A percentile compares a stretch with the other conserved stretches of the same genome.
Conservation (phyloP, 2,888 invertebrate genomes). For the Drosophila mercatorum region DNA sequence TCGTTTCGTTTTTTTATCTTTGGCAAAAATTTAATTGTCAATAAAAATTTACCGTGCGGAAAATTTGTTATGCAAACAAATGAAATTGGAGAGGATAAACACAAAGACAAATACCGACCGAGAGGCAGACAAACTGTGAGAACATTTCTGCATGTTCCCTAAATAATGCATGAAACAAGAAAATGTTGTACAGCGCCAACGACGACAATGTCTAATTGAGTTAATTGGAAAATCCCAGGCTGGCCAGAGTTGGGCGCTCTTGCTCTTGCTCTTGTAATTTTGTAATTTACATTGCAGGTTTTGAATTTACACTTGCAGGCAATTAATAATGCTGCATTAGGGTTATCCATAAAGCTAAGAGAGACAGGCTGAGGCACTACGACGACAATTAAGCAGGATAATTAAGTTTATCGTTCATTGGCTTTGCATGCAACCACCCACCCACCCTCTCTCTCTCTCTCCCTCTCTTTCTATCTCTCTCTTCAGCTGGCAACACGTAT, state of each 20-base stretch:
- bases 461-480: not conserved
- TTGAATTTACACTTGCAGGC: conserved; percentile 81
- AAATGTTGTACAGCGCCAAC: conserved; percentile 8
- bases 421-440: conserved; percentile 49
- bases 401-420: conserved; percentile 83
- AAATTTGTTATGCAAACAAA: conserved; percentile 84
- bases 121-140: conserved; percentile 40
- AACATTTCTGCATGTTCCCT: conserved; percentile 40
- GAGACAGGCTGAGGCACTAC: conserved; percentile 19
- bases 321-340: conserved; percentile 83
- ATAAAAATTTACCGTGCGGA: conserved; percentile 84
- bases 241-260: not conserved
- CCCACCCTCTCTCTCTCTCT: conserved; percentile 4
- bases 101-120: conserved; percentile 26
- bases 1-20: conserved; percentile 25
- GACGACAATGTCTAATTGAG: conserved; percentile 60
- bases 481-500: conserved; percentile 40
- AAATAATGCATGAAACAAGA: conserved; percentile 50
- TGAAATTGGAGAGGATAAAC: conserved; percentile 60
- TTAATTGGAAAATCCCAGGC: conserved; percentile 56
- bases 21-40: conserved; percentile 79
- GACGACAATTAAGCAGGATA: conserved; percentile 80
- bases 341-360: conserved; percentile 63
- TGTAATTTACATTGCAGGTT: conserved; percentile 74
- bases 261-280: conserved; percentile 65